These are phyloP conservation scores for Emydura subglobosa DNA, from an alignment of 2,113 vertebrate species.

Conservation along the genomic window DNA sequence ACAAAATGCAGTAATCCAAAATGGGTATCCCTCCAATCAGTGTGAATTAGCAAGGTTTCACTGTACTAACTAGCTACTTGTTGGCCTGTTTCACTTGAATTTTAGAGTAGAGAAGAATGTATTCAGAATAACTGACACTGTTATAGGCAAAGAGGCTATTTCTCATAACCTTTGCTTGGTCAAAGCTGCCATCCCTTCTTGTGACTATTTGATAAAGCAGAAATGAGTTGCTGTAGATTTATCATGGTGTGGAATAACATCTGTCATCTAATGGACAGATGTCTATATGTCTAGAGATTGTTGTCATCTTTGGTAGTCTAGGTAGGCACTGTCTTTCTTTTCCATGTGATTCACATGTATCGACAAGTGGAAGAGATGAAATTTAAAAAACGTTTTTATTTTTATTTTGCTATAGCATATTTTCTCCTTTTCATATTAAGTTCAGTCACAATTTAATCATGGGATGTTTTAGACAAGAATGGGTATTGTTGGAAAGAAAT, in stretches of 20 bases:
- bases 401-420: conserved; percentile 15
- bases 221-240: neutral
- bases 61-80: neutral
- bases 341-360: too few relatives aligned
- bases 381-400: neutral
- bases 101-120: neutral
- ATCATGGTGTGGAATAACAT: neutral
- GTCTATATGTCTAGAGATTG: neutral
- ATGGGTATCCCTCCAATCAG: neutral
- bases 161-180: neutral
- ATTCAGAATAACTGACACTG: neutral
- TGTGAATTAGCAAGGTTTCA: neutral
- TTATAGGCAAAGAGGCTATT: neutral
- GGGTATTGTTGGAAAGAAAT: neutral
- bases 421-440: neutral
- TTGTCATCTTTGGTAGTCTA: neutral
- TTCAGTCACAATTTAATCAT: conserved; percentile 13
- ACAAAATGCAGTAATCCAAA: neutral
- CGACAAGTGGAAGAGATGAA: neutral
- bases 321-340: neutral
- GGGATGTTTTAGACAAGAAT: neutral
- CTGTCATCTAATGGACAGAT: neutral
- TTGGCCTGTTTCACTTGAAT: accelerated
- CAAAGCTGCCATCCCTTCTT: neutral
- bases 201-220: neutral